Evolutionary conservation across 2,113 vertebrate species (phyloP), one percentile per base, ranked within the genome.

Genomic region (Rhizomys pruinosus): DNA sequence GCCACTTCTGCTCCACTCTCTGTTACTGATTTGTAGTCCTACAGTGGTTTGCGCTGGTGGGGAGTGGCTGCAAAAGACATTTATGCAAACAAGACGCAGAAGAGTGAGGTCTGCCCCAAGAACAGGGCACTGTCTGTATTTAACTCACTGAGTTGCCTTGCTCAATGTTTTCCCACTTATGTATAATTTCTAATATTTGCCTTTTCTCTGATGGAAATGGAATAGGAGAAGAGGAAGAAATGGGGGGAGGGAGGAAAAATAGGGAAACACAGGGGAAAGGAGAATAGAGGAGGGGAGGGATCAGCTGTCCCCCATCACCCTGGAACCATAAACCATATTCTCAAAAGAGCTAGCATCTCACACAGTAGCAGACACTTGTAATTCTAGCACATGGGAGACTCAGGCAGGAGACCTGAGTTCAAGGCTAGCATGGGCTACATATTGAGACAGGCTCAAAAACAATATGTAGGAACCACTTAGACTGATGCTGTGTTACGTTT

Each of bases 151-250:
- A 90, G 8, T 0, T 42, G 59, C 11, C 66, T 47, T 92, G 71
- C 29, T 93, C 22, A 89, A 25, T 66, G 32, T 55, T 78, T 85
- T 90, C 59, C 16, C 16, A 77, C 86, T 84, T 37, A 59, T 71
- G 29, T 80, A 64, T 79, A 74, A 91, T 37, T 89, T 93, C 3
- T 52, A 84, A 89, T 71, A 87, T 68, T 55, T 89, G 19, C 20
- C 22, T 27, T 91, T 84, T 34, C 61, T 85, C 22, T 84, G 27
- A 74, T 20, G 55, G 29, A 92, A 20, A 72, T 3, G 29, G 34
- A 3, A 16, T 47, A 12, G 8, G 47, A 12, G 5, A 1, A 5
- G 6, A 13, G 11, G 9, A 2, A 32, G 19, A 16, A 17, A 59
- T 19, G 37, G 29, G 13, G 7, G 74, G 7, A 13, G 10, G 7